Evolutionary conservation across 2,113 vertebrate genomes (phyloP), one percentile per base, ranked within the genome.

Genomic region (Melanerpes formicivorus): DNA sequence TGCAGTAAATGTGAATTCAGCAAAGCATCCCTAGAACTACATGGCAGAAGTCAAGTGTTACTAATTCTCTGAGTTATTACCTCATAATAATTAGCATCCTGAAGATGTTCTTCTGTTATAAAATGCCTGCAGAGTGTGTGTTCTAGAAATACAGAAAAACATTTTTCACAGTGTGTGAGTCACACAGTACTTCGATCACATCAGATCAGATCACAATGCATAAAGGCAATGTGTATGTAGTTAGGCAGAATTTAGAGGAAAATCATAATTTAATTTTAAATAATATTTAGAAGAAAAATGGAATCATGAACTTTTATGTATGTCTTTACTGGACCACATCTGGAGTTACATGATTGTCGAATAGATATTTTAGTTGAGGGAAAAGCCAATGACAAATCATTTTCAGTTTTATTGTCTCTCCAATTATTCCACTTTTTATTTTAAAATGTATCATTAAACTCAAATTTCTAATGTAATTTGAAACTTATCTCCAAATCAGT

Each of bases 21-120:
- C 32, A 93, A 90, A 95, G 80, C 74, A 78, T 83, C 74, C 64
- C 87, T 85, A 40, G 69, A 84, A 84, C 78, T 90, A 80, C 62
- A n/a, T 80, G 75, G 78, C 78, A 85, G 75, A 95, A 97, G 62
- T 80, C 84, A 93, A 90, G 37, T 92, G 80, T 86, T 96, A 71
- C 80, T 94, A 93, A 90, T 93, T 95, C 91, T 96, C 65, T 0
- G 1, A 84, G 63, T 95, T 93, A 90, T 88, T 96, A 74, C 48
- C 59, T 93, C 46, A 32, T 87, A 65, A 88, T 95, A 90, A 75
- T 62, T 90, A 73, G 69, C 73, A 84, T 96, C 59, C 65, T 86
- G 77, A 88, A 92, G 70, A 58, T 90, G 34, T 46, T 74, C 77
- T 87, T 87, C 76, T 85, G 13, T 70, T 90, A 84, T 25, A 88